Base-by-base conservation (phyloP, 2,113 vertebrate species). In the Bambusicola thoracicus region DNA sequence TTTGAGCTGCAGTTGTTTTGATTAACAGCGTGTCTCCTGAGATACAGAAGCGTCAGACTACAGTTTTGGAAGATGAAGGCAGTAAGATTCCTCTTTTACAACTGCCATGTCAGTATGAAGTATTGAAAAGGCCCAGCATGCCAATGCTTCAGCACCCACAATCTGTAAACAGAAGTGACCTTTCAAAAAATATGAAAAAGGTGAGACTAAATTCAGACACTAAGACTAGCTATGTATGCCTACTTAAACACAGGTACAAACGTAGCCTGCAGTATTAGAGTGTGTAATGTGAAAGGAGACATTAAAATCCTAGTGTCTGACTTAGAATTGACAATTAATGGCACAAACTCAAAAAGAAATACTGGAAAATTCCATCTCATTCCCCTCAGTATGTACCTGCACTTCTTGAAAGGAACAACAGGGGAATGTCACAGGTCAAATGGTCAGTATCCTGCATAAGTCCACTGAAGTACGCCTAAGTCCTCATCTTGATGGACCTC, bases 1-100 rank as follows among this genome's bases (percentile, higher is more conserved):
- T 82, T 51, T 65, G 73, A 92, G 22, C 38, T 75, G 56, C 79
- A 90, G 76, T 73, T 90, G 77, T 78, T 88, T 88, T 36, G 73
- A 84, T 44, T 88, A 90, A 61, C 32, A 68, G 66, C 11, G 80
- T 12, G n/a, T 66, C 70, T 30, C 53, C 65, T 3, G 49, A 92
- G 85, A 14, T 3, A 77, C 32, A 22, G 38, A 87, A 87, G 12
- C 38, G 7, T 32, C n/a, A 49, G 41, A 53, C 43, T 34, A 79
- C 34, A 74, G 13, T 77, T 62, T 49, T 25, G 16, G 56, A 79
- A 72, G 10, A 0, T 6, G 49, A 78, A 78, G 11, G n/a, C 36
- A 85, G 34, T 43, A 56, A 44, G 77, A 68, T 41, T 59, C 6
- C n/a, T 65, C 34, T 81, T 80, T 75, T 67, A 22, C 22, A 65